Evolutionary conservation across 2,113 vertebrate genomes (phyloP).

Genomic region (Columba livia): DNA sequence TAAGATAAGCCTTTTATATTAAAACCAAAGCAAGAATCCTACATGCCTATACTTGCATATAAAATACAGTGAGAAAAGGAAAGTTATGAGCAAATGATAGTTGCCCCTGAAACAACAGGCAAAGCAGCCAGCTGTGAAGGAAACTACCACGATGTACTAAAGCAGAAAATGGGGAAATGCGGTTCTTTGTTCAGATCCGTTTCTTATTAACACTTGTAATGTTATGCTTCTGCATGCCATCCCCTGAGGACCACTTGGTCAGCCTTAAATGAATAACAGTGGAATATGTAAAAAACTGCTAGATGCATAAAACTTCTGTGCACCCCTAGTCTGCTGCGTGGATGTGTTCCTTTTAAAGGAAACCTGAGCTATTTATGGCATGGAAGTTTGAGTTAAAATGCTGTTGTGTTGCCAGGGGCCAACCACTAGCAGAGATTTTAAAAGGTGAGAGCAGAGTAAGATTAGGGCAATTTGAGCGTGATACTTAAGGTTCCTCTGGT

Average conservation of each 20-base stretch:
- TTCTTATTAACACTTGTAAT: constrained; percentile 76
- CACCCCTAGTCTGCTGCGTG: constrained; percentile 31
- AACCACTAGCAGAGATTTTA: constrained; percentile 52
- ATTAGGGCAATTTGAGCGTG: constrained; percentile 10
- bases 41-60: neutral
- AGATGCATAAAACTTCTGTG: constrained; percentile 55
- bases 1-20: constrained; percentile 15
- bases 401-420: constrained; percentile 47
- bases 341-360: constrained; percentile 55
- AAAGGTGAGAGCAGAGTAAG: constrained; percentile 46
- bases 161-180: constrained; percentile 73
- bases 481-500: constrained; percentile 21
- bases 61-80: constrained; percentile 24
- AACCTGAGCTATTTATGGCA: constrained; percentile 63
- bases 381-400: constrained; percentile 44
- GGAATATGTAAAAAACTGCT: constrained; percentile 63
- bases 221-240: constrained; percentile 65
- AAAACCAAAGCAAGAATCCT: constrained; percentile 21
- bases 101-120: constrained; percentile 59
- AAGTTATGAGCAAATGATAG: constrained; percentile 54
- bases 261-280: constrained; percentile 66
- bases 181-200: constrained; percentile 77
- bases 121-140: constrained; percentile 72
- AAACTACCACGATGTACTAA: constrained; percentile 73
- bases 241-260: constrained; percentile 67